Evolutionary conservation across 2,113 vertebrate species (phyloP).

Genomic region (Thermophis baileyi): DNA sequence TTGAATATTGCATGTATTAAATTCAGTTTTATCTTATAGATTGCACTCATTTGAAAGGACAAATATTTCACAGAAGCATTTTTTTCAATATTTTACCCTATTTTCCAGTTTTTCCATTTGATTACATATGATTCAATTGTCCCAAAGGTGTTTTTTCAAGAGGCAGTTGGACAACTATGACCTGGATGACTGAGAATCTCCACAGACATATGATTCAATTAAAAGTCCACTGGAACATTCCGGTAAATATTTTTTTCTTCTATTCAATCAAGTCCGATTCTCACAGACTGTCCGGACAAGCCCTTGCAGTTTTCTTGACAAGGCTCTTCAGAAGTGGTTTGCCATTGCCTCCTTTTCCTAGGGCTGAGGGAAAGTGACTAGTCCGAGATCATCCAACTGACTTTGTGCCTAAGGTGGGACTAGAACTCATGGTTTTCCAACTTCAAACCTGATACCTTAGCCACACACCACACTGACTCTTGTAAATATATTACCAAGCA

Average conservation of each 20-base stretch:
- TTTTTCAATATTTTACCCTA: background rate
- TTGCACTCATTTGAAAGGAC: background rate
- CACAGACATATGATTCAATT: background rate
- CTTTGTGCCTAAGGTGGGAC: background rate
- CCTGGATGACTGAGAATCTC: too few relatives aligned
- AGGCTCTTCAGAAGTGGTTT: background rate
- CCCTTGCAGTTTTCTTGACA: background rate
- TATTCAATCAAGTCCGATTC: background rate
- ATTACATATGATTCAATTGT: background rate
- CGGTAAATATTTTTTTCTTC: background rate
- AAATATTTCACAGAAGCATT: background rate
- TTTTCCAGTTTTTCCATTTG: background rate
- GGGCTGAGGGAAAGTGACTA: background rate
- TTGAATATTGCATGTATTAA: background rate
- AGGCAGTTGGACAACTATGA: too few relatives aligned
- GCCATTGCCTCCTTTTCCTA: background rate
- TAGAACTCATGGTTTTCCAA: background rate
- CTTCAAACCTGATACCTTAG: background rate
- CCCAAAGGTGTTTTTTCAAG: too few relatives aligned
- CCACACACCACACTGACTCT: background rate
- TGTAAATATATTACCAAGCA: background rate
- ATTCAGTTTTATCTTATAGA: background rate
- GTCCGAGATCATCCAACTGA: background rate
- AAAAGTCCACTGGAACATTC: background rate
- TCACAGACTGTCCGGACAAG: background rate